Evolutionary conservation across 1,140 invertebrate genomes (phyloP).

Genomic region (Bombus impatiens): DNA sequence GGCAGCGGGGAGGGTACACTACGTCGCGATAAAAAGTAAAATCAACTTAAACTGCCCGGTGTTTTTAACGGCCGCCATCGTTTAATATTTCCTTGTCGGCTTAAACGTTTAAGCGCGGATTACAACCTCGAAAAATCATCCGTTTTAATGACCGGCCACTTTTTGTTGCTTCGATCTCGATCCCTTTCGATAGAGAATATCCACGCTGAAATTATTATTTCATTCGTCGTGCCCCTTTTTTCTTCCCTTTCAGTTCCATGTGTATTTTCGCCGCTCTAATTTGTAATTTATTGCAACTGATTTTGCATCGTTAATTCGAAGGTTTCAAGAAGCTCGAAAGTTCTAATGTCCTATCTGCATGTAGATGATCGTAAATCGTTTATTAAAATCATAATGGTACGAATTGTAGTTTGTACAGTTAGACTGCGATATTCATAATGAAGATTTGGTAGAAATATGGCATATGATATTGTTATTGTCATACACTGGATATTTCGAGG

Average conservation of each 20-base stretch:
- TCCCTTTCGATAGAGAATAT: neutral
- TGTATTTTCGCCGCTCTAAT: neutral
- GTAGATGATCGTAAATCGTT: neutral
- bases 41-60: slow-evolving; percentile 34
- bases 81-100: slow-evolving; percentile 48
- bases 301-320: neutral
- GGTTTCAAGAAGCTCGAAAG: neutral
- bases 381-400: neutral
- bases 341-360: neutral
- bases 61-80: slow-evolving; percentile 37
- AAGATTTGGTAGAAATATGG: neutral
- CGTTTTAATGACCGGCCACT: slow-evolving; percentile 1
- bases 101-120: slow-evolving; percentile 39
- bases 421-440: too few relatives aligned
- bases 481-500: too few relatives aligned
- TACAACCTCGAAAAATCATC: slow-evolving; percentile 31
- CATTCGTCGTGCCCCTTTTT: neutral
- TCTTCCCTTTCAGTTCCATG: neutral
- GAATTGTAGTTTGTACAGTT: neutral
- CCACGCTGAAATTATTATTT: neutral
- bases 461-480: too few relatives aligned
- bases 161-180: slow-evolving; percentile 1
- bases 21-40: slow-evolving; percentile 47
- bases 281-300: neutral
- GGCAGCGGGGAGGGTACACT: neutral